Percentiles rank a stretch among this genome's conserved stretches.
These are phyloP conservation scores for Xestia c-nigrum DNA, from an alignment of 2,888 invertebrate species.

Conservation along the genomic window DNA sequence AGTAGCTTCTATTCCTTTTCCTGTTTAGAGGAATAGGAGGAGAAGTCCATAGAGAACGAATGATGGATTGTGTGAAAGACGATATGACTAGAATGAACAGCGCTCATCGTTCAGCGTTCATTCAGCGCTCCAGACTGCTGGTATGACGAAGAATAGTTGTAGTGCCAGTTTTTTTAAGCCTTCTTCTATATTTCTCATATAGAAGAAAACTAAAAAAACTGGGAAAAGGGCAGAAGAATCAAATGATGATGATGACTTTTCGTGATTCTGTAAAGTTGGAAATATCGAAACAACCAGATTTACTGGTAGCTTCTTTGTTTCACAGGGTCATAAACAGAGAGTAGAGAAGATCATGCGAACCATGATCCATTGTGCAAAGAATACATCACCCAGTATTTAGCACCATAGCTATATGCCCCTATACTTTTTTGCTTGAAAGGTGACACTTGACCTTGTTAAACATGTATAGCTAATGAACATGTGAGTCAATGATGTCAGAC, in stretches of 20 bases:
- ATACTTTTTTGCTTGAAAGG: background rate
- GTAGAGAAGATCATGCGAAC: conserved; percentile 1
- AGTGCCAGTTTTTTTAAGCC: too few relatives aligned
- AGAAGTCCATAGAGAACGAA: background rate
- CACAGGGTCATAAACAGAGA: background rate
- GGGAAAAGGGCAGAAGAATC: background rate
- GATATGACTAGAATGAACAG: background rate
- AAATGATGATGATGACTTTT: background rate
- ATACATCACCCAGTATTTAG: background rate
- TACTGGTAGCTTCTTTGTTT: background rate
- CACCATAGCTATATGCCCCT: background rate
- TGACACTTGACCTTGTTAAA: conserved; percentile 13
- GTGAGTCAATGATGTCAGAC: conserved; percentile 41
- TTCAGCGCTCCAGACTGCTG: too few relatives aligned
- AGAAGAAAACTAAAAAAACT: background rate
- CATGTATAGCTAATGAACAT: conserved; percentile 16
- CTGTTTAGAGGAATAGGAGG: background rate
- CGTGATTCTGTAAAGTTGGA: background rate
- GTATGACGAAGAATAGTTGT: too few relatives aligned
- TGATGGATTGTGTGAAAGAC: background rate
- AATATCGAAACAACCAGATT: background rate
- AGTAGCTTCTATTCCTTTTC: too few relatives aligned
- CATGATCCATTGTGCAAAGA: background rate
- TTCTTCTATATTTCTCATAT: too few relatives aligned
- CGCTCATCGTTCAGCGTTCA: too few relatives aligned